Conservation (phyloP, 1,140 invertebrate species). For the Brachionus calyciflorus region DNA sequence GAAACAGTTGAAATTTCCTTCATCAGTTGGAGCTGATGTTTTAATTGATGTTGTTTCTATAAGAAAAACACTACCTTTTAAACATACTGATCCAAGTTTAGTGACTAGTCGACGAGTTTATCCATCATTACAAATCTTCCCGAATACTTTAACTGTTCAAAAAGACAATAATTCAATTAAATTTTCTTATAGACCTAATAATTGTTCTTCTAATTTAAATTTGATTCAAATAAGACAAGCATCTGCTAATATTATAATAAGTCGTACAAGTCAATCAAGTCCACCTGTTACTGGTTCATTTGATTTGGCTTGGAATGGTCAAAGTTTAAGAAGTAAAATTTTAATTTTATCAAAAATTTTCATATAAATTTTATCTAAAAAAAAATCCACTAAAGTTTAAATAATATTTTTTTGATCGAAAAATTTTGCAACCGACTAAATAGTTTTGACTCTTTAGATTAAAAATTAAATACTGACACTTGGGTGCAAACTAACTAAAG, state of each 20-base stretch:
- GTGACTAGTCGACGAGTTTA: not conserved
- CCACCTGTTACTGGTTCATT: slow-evolving; percentile 25
- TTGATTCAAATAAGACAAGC: not conserved
- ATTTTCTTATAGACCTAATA: slow-evolving; percentile 32
- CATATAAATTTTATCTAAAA: no score
- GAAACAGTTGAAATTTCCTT: not conserved
- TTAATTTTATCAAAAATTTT: not conserved
- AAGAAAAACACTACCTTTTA: slow-evolving; percentile 8
- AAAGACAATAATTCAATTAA: not conserved
- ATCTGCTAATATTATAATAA: not conserved
- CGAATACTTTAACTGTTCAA: slow-evolving; percentile 11
- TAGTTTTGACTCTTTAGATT: no score
- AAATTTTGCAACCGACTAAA: no score
- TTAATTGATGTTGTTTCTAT: slow-evolving; percentile 35
- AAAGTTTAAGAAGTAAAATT: not conserved
- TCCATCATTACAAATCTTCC: slow-evolving; percentile 19
- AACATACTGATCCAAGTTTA: not conserved
- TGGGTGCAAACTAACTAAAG: no score
- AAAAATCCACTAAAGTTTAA: not conserved
- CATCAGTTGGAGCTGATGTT: not conserved
- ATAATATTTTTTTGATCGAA: not conserved
- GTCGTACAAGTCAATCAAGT: not conserved
- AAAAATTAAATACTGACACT: no score
- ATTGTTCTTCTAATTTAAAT: not conserved
- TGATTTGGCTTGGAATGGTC: slow-evolving; percentile 7